Conservation (phyloP, 92 coral and sea anemone genomes). For the Actinernus sp. region DNA sequence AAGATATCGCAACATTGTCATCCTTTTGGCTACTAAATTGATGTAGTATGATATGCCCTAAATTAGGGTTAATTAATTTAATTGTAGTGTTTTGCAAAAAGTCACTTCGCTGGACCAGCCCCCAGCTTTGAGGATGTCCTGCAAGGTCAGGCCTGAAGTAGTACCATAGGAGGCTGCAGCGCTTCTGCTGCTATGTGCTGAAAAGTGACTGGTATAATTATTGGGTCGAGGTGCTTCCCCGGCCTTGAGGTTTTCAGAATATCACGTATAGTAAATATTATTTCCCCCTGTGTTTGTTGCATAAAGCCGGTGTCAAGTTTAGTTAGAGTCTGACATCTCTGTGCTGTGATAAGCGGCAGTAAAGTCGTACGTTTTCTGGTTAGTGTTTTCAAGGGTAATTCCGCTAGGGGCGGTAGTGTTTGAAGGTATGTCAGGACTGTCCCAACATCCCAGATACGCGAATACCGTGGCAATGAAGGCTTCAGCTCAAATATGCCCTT, state of each 20-base stretch:
- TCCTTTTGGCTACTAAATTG: too few species aligned
- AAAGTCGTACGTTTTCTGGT: constrained; percentile 1
- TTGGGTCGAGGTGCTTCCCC: too few species aligned
- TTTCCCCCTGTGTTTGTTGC: neutral
- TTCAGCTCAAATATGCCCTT: constrained; percentile 18
- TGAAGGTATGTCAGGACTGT: neutral
- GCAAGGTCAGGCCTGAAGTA: neutral
- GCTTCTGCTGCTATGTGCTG: constrained; percentile 23
- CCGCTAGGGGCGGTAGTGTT: neutral
- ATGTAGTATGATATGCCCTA: too few species aligned
- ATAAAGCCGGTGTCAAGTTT: constrained; percentile 1
- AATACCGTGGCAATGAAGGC: constrained; percentile 27
- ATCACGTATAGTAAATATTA: neutral
- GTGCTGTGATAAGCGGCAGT: constrained; percentile 1
- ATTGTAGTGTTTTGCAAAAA: too few species aligned
- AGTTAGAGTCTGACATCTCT: constrained; percentile 1
- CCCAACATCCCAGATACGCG: constrained; percentile 20
- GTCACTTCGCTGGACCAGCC: constrained; percentile 24
- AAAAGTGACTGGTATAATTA: neutral
- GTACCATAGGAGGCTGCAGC: neutral
- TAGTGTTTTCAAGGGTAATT: neutral
- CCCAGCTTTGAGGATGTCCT: constrained; percentile 21
- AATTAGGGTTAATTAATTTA: too few species aligned
- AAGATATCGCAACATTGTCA: too few species aligned
- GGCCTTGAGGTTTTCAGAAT: neutral